Conservation (phyloP, 2,888 invertebrate species). For the Ptychoptera contaminata region DNA sequence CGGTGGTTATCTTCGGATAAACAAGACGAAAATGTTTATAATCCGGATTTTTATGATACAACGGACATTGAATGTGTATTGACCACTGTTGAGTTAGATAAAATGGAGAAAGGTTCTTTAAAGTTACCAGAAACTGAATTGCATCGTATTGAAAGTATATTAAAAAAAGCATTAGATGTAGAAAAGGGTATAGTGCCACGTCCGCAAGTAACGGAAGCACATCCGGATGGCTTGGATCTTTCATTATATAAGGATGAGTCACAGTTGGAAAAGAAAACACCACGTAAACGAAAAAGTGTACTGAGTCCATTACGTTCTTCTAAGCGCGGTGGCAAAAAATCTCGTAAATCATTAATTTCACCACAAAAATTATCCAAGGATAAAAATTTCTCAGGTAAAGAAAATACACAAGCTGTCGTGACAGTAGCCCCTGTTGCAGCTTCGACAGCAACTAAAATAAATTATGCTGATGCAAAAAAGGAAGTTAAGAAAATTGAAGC, state of each 20-base stretch:
- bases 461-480: too few species aligned
- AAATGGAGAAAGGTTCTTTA: slow-evolving; percentile 55
- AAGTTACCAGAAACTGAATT: slow-evolving; percentile 57
- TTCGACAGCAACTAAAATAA: too few species aligned
- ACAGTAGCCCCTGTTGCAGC: too few species aligned
- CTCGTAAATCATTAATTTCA: too few species aligned
- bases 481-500: too few species aligned
- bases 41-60: slow-evolving; percentile 77
- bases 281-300: slow-evolving; percentile 26
- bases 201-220: slow-evolving; percentile 58
- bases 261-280: slow-evolving; percentile 44
- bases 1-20: slow-evolving; percentile 67
- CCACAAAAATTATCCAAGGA: too few species aligned
- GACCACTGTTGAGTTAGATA: slow-evolving; percentile 64
- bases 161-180: slow-evolving; percentile 66
- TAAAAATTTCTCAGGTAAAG: too few species aligned
- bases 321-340: too few species aligned
- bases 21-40: slow-evolving; percentile 45
- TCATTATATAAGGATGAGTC: slow-evolving; percentile 72
- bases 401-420: too few species aligned
- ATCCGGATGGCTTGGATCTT: slow-evolving; percentile 73
- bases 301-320: not conserved
- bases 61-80: slow-evolving; percentile 85
- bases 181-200: slow-evolving; percentile 54
- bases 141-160: slow-evolving; percentile 63